Evolutionary conservation across 2,888 invertebrate species (phyloP), one percentile per base, ranked within the genome.

Genomic region (Platyscelio sp.): DNA sequence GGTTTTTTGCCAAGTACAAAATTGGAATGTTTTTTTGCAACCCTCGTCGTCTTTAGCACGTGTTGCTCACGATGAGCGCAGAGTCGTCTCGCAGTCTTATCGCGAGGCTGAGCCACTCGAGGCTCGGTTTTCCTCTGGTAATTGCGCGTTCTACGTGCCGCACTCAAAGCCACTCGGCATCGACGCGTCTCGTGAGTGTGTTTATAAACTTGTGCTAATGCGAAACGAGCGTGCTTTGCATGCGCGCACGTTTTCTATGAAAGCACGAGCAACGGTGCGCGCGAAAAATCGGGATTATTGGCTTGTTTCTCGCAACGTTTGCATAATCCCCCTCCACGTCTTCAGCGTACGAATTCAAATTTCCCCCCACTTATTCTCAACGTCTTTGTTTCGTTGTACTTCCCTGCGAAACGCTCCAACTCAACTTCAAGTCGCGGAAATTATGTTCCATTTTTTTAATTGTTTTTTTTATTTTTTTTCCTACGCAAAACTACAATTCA

Each of bases 161-260:
- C 68, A 27, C 61, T 77, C 46, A 68, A 63, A 71, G 74, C 40
- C 65, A 67, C 56, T 79, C 72, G 74, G 68, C 63, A 83, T 70
- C 74, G 68, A 49, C 74, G 61, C 68, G 72, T 40, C 72, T 43
- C 54, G 46, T n/a, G 72, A 67, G 80, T 74, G 75, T 78, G 78
- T 78, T 83, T 83, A 83, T 83, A 74, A 83, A 78, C 74, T 74
- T 78, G 67, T 61, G 78, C 68, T 60, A 78, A 83, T 74, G 83
- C 83, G 54, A 60, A 58, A 83, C 70, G 74, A 78, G 74, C 60
- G 56, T 58, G 63, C 74, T 74, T 61, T 33, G 75, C 70, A 75
- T 75, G 56, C 68, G 81, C 54, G 68, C 81, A 54, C 75, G 75
- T 75, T 81, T 81, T 70, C 56, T 56, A 74, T 60, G 76, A 51